Percentiles rank a stretch among this genome's conserved stretches.
Conservation (phyloP, 2,888 invertebrate genomes). For the Axea sp. region DNA sequence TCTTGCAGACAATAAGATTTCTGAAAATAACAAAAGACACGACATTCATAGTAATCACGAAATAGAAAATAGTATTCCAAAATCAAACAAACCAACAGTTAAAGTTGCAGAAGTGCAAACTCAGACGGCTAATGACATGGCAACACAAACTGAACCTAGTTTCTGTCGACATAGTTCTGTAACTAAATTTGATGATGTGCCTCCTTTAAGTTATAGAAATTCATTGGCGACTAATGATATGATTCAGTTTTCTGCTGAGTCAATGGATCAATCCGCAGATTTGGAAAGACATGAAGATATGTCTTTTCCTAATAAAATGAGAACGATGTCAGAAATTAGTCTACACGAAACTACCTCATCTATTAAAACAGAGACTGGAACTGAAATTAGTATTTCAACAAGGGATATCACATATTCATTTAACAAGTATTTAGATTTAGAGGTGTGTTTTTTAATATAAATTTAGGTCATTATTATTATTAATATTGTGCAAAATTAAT, state of each 20-base stretch:
- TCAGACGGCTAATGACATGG: conserved; percentile 77
- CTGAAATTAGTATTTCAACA: conserved; percentile 78
- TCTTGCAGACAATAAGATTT: conserved; percentile 27
- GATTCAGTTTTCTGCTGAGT: conserved; percentile 71
- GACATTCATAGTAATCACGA: conserved; percentile 20
- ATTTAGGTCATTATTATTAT: too few species aligned
- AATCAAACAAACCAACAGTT: conserved; percentile 65
- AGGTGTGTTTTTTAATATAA: too few species aligned
- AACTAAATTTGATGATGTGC: conserved; percentile 66
- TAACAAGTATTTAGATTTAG: conserved; percentile 76
- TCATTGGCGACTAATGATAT: conserved; percentile 65
- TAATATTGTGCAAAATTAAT: too few species aligned
- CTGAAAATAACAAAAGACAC: conserved; percentile 43
- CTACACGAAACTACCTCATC: conserved; percentile 78
- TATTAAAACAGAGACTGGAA: conserved; percentile 78
- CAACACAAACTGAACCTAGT: conserved; percentile 75
- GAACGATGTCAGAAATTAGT: conserved; percentile 78
- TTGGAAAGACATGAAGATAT: conserved; percentile 74
- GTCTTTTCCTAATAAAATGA: conserved; percentile 74
- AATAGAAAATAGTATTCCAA: conserved; percentile 60
- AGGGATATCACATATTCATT: conserved; percentile 77
- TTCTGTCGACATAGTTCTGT: conserved; percentile 58
- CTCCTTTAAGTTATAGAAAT: conserved; percentile 68
- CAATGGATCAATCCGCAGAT: conserved; percentile 72
- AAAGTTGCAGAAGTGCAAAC: conserved; percentile 77